Conservation (phyloP, 92 coral and sea anemone genomes). For the Palythoa grandis region DNA sequence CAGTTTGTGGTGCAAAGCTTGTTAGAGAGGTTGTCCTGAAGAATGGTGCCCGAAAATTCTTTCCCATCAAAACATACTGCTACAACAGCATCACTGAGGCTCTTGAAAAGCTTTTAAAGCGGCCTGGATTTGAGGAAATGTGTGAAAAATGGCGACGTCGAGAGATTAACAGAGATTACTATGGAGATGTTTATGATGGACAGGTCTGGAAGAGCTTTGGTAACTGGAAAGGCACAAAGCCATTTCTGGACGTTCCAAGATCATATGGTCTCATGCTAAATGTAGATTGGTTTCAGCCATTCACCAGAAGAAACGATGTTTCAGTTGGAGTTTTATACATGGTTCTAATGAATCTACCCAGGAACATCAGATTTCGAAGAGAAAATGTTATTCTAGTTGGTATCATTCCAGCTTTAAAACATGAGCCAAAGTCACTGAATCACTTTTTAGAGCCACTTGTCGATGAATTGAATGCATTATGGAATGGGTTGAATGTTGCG, state of each 20-base stretch:
- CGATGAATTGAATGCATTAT: constrained; percentile 53
- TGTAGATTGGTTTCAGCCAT: constrained; percentile 14
- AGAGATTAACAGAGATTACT: constrained; percentile 32
- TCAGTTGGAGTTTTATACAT: constrained; percentile 23
- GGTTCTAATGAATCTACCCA: constrained; percentile 60
- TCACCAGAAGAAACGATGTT: not conserved
- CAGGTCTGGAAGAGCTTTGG: constrained; percentile 57
- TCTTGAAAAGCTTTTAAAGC: constrained; percentile 41
- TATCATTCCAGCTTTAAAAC: constrained; percentile 53
- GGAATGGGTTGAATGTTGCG: constrained; percentile 53
- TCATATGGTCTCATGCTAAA: constrained; percentile 56
- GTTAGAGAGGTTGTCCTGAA: constrained; percentile 6
- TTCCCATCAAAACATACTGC: constrained; percentile 38
- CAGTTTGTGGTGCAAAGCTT: constrained; percentile 1
- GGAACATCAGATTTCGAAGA: constrained; percentile 39
- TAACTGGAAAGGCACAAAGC: constrained; percentile 44
- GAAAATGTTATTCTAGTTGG: constrained; percentile 55
- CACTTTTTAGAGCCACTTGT: constrained; percentile 54
- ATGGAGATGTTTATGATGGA: constrained; percentile 63
- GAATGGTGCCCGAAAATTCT: constrained; percentile 44
- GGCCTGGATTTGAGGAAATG: constrained; percentile 55
- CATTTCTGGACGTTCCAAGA: constrained; percentile 44
- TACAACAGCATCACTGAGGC: constrained; percentile 37
- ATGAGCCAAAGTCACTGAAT: constrained; percentile 57
- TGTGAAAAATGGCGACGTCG: constrained; percentile 59